phyloP scores from a whole-genome alignment of 1,140 invertebrate species.

The Potamilus streckersoni region DNA sequence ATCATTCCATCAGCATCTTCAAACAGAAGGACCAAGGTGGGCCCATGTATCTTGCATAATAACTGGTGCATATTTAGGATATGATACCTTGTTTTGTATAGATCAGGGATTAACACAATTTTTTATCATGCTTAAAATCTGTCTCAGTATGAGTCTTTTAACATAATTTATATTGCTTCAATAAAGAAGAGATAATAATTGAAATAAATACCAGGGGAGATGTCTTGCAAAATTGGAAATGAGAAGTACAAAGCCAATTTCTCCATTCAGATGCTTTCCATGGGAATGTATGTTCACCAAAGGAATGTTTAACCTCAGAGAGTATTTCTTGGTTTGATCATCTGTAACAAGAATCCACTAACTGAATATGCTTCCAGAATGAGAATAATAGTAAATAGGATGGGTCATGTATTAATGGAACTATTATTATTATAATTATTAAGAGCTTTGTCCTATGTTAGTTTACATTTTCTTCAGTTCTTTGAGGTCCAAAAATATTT shows the following conservation, averaged over 20 bases:
- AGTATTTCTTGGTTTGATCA: conserved; percentile 28
- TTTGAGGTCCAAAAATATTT: background rate
- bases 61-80: conserved; percentile 31
- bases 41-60: conserved; percentile 29
- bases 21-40: conserved; percentile 36
- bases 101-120: conserved; percentile 11
- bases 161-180: conserved; percentile 26
- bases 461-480: background rate
- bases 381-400: background rate
- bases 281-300: conserved; percentile 19
- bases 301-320: conserved; percentile 20
- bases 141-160: conserved; percentile 9
- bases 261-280: conserved; percentile 40
- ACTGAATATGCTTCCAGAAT: background rate
- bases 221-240: conserved; percentile 6
- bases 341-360: background rate
- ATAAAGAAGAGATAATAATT: conserved; percentile 26
- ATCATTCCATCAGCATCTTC: conserved; percentile 34
- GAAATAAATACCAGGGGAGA: conserved; percentile 6
- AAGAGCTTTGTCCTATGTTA: background rate
- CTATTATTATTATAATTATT: background rate
- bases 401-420: background rate
- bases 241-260: conserved; percentile 1
- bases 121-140: conserved; percentile 10
- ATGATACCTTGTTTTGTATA: conserved; percentile 29